Evolutionary conservation across 2,888 invertebrate genomes (phyloP).

Genomic region (Zygogramma bicolorata): DNA sequence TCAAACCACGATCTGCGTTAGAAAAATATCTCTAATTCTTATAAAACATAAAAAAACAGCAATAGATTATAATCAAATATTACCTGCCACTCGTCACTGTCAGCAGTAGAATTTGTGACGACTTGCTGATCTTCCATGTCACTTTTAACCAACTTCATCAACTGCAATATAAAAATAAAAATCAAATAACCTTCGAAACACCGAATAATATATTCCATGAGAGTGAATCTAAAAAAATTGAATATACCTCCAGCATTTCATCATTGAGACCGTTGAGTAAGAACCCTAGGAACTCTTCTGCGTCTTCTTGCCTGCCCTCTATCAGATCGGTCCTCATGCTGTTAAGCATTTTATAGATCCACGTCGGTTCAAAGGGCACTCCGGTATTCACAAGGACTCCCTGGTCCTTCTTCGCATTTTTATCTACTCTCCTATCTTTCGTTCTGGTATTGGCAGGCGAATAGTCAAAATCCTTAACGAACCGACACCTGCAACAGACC

Average conservation of each 20-base stretch:
- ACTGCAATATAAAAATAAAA: constrained; percentile 60
- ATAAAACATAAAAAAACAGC: too few relatives aligned
- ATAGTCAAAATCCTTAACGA: constrained; percentile 83
- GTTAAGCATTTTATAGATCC: constrained; percentile 86
- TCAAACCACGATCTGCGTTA: too few relatives aligned
- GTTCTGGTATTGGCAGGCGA: constrained; percentile 71
- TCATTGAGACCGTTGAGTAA: constrained; percentile 95
- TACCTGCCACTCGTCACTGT: constrained; percentile 79
- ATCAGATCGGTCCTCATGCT: constrained; percentile 81
- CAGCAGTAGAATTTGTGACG: constrained; percentile 56
- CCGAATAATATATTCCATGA: neutral
- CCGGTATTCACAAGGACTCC: constrained; percentile 72
- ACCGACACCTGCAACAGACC: constrained; percentile 73
- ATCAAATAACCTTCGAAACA: neutral
- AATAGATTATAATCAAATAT: too few relatives aligned
- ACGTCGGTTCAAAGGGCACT: constrained; percentile 89
- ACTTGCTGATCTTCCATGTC: constrained; percentile 55
- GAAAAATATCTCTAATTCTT: too few relatives aligned
- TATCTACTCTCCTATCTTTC: constrained; percentile 66
- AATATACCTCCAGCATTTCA: constrained; percentile 90
- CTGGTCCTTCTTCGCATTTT: constrained; percentile 59
- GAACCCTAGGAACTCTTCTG: constrained; percentile 95
- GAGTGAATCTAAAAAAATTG: neutral
- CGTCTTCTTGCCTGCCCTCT: constrained; percentile 95
- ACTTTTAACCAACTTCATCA: constrained; percentile 68